Percentiles rank a stretch among this genome's conserved stretches.
Conservation (phyloP, 2,888 invertebrate species). For the Adelognathus sp. region DNA sequence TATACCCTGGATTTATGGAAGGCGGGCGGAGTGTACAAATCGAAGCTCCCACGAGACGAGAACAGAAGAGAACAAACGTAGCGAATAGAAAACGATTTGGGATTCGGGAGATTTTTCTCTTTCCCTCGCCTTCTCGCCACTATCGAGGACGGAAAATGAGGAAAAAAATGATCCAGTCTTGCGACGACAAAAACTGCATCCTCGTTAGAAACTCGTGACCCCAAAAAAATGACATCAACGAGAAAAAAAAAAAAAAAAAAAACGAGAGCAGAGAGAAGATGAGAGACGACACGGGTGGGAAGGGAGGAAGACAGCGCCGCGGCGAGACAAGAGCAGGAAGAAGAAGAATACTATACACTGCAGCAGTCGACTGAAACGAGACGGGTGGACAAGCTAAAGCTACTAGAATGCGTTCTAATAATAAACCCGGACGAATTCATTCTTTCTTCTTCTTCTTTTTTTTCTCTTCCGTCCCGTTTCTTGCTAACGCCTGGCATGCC, state of each 20-base stretch:
- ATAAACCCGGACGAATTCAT: slow-evolving; percentile 67
- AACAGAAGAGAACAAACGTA: not conserved
- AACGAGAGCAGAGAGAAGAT: not conserved
- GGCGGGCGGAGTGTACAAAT: not conserved
- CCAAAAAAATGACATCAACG: not conserved
- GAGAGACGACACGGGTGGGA: not conserved
- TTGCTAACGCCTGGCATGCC: slow-evolving; percentile 22
- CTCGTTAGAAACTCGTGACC: slow-evolving; percentile 1
- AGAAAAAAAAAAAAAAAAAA: not conserved
- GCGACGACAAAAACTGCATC: slow-evolving; percentile 9
- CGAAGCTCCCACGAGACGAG: not conserved
- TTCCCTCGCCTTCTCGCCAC: not conserved
- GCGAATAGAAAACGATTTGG: not conserved
- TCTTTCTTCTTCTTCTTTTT: too few species aligned
- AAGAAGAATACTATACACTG: slow-evolving; percentile 41
- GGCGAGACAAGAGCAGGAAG: slow-evolving; percentile 28
- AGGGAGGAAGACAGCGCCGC: not conserved
- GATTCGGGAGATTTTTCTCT: not conserved
- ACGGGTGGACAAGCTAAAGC: slow-evolving; percentile 36
- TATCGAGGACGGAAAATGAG: not conserved
- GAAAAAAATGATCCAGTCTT: not conserved
- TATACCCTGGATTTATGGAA: not conserved
- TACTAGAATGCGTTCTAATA: slow-evolving; percentile 65
- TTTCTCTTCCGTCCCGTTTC: slow-evolving; percentile 56
- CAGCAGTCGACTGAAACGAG: slow-evolving; percentile 51